Percentiles rank a stretch among this genome's conserved stretches.
Evolutionary conservation across 2,888 invertebrate genomes (phyloP).

Genomic region (Agrotis segetum): DNA sequence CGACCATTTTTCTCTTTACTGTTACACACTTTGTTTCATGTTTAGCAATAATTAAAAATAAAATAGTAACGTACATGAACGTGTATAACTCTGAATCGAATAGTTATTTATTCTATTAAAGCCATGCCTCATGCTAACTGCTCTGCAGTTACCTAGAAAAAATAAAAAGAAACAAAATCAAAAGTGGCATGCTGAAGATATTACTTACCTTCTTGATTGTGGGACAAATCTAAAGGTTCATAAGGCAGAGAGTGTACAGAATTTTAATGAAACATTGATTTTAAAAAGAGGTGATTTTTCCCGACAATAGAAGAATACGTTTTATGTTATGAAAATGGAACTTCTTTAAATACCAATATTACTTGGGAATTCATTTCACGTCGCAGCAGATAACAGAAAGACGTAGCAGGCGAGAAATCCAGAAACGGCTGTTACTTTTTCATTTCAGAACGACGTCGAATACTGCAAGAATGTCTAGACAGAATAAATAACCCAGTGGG

Average conservation of each 20-base stretch:
- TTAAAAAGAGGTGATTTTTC: constrained; percentile 29
- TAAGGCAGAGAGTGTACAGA: constrained; percentile 52
- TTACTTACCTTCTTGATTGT: constrained; percentile 55
- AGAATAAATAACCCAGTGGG: constrained; percentile 71
- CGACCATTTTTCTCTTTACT: constrained; percentile 29
- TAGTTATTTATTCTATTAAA: constrained; percentile 84
- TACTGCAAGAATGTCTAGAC: constrained; percentile 70
- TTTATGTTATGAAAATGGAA: constrained; percentile 4
- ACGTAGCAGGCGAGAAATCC: constrained; percentile 52
- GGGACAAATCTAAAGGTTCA: constrained; percentile 38
- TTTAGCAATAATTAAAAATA: constrained; percentile 34
- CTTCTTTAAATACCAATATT: constrained; percentile 40
- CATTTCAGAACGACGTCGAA: constrained; percentile 72
- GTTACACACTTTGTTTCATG: constrained; percentile 45
- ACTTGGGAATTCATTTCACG: constrained; percentile 43
- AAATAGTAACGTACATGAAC: constrained; percentile 84
- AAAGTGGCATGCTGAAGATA: constrained; percentile 75
- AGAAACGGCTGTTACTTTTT: constrained; percentile 41
- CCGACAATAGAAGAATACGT: constrained; percentile 22
- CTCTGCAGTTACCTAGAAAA: constrained; percentile 86
- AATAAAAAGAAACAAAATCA: constrained; percentile 66
- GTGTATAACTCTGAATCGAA: constrained; percentile 80
- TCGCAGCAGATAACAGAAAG: constrained; percentile 44
- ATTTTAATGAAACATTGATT: constrained; percentile 46
- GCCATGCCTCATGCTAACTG: constrained; percentile 86